phyloP scores from a whole-genome alignment of 2,888 invertebrate genomes.

The Eristalinus aeneus region DNA sequence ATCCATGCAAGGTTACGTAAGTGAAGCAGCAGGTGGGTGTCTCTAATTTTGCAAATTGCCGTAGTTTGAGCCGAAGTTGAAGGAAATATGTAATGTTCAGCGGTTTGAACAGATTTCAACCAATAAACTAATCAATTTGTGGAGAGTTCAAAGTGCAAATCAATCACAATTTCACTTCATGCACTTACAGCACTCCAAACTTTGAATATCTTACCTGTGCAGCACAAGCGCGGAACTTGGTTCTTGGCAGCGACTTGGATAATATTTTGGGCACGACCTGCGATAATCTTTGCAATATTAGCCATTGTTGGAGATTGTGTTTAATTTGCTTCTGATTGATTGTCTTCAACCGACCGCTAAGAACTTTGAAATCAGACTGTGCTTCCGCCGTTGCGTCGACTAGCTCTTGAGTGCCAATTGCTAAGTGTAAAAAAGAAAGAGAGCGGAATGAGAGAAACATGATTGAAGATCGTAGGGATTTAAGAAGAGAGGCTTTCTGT shows the following conservation, averaged over 20 bases:
- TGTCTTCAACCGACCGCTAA: constrained; percentile 1
- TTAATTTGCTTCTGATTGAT: neutral
- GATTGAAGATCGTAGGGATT: constrained; percentile 5
- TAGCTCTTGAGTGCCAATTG: neutral
- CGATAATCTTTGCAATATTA: constrained; percentile 78
- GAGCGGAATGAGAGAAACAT: neutral
- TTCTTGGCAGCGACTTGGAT: constrained; percentile 75
- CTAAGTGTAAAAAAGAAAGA: neutral
- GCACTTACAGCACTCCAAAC: neutral
- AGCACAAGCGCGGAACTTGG: constrained; percentile 74
- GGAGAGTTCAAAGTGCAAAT: neutral
- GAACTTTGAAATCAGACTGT: constrained; percentile 26
- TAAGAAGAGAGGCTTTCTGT: neutral
- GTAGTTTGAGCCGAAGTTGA: neutral
- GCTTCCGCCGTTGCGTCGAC: neutral
- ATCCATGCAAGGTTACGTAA: neutral
- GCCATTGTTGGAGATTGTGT: constrained; percentile 74
- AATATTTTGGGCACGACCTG: constrained; percentile 76
- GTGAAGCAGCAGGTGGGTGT: neutral
- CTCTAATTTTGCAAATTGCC: neutral
- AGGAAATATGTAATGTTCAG: too few species aligned
- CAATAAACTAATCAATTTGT: neutral
- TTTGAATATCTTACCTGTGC: constrained; percentile 72
- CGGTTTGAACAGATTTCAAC: neutral
- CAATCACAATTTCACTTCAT: neutral